Evolutionary conservation across 2,888 invertebrate species (phyloP), one percentile per base, ranked within the genome.

Genomic region (Trichogramma evanescens): DNA sequence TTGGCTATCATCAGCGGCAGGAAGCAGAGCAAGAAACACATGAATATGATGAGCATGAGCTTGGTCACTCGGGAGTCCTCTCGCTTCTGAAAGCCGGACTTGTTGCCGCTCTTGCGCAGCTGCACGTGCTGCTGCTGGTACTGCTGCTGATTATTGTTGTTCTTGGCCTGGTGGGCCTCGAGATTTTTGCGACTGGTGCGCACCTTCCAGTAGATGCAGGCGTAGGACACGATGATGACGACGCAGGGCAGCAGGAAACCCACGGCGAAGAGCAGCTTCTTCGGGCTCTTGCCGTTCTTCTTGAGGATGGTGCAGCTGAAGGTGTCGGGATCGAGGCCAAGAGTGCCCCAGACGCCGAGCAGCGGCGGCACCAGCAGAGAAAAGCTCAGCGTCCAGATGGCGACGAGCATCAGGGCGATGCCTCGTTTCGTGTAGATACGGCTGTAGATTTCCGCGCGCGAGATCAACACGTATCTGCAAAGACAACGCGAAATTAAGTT

Each of bases 281-380:
- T 92, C 4, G 93, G 93, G 1, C 92, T 93, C 65, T 78, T 82
- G 48, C 88, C 89, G 72, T 89, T 82, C 72, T 90, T 88, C 65
- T 84, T 83, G 54, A 93, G 81, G 68, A 94, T 93, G 38, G 94
- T 95, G 77, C 95, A 95, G 0, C 93, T 93, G 76, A 93, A 94
- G 2, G 93, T 91, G 26, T 84, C 82, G 41, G 83, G 81, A 68
- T 93, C 89, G 45, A 93, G 80, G 0, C 93, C 94, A 64, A 95
- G 82, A 68, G 84, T 85, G 10, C 94, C 94, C 93, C 93, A 94
- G 13, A 90, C 79, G 56, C 89, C 92, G 7, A 91, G 77, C 38
- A 92, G 80, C 0, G 93, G 89, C 4, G 91, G 92, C 39, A 91
- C 77, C 83, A 92, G 79, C 40, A 82, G 78, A 0, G 74, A 69